phyloP scores from a whole-genome alignment of 1,140 invertebrate species.

The Dreissena rostriformis region DNA sequence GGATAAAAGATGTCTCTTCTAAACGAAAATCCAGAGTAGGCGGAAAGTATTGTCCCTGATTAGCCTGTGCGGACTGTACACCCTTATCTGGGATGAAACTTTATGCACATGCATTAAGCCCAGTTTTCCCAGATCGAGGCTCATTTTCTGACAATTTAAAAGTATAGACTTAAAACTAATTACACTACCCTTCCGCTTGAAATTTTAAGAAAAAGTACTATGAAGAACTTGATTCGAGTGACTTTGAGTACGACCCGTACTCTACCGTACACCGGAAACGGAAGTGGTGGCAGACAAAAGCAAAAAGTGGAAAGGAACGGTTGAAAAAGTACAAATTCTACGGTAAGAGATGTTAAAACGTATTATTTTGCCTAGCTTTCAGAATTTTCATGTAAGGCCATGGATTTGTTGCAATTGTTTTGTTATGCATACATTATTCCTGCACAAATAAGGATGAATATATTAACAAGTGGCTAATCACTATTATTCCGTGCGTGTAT shows the following conservation, averaged over 20 bases:
- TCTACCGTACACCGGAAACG: background rate
- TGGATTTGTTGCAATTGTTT: background rate
- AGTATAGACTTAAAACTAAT: too few species aligned
- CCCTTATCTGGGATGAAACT: too few species aligned
- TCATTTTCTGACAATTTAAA: too few species aligned
- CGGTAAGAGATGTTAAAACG: slow-evolving; percentile 32
- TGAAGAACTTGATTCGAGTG: background rate
- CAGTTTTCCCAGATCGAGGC: too few species aligned
- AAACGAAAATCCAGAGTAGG: too few species aligned
- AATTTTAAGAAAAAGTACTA: background rate
- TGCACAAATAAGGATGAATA: background rate
- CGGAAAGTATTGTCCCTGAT: too few species aligned
- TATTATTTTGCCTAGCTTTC: background rate
- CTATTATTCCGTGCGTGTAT: too few species aligned
- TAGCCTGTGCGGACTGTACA: too few species aligned
- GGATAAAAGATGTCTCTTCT: too few species aligned
- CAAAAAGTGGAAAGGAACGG: slow-evolving; percentile 10
- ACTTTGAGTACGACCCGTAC: slow-evolving; percentile 5
- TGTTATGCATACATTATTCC: background rate
- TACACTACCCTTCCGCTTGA: too few species aligned
- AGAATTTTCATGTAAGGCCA: background rate
- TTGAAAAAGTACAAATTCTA: slow-evolving; percentile 28
- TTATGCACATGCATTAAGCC: too few species aligned
- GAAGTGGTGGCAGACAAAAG: slow-evolving; percentile 31
- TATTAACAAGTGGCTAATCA: background rate